These are phyloP conservation scores for Hipposideros armiger DNA, from an alignment of 2,113 vertebrate species.

Conservation along the genomic window DNA sequence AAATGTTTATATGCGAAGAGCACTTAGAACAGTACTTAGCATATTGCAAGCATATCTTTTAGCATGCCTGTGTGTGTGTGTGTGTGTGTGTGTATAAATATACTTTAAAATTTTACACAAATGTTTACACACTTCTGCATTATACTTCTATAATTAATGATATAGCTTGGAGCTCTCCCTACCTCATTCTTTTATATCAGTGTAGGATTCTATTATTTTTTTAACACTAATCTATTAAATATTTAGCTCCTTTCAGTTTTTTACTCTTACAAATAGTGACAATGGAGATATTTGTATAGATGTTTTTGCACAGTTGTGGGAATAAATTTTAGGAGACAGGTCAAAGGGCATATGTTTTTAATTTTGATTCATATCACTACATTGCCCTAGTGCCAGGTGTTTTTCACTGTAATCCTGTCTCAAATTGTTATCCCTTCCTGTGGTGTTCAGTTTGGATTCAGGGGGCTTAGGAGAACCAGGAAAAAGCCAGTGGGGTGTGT, in stretches of 20 bases:
- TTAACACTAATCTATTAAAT: background rate
- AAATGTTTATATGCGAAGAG: background rate
- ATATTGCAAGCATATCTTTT: background rate
- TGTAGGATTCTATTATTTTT: background rate
- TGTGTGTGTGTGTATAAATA: background rate
- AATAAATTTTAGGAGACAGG: constrained; percentile 42
- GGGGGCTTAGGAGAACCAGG: constrained; percentile 4
- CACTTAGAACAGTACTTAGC: background rate
- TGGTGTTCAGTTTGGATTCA: constrained; percentile 35
- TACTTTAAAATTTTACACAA: background rate
- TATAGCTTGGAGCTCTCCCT: background rate
- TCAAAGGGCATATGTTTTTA: background rate
- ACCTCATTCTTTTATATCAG: background rate
- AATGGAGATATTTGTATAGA: background rate
- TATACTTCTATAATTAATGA: background rate
- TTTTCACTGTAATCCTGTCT: background rate
- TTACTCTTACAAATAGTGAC: constrained; percentile 27
- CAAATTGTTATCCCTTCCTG: background rate
- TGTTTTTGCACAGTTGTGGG: background rate
- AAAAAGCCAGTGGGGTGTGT: background rate
- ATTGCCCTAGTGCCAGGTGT: background rate
- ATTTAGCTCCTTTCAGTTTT: constrained; percentile 5
- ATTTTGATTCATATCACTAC: background rate
- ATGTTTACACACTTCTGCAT: background rate
- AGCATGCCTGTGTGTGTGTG: background rate